Evolutionary conservation across 1,140 invertebrate genomes (phyloP).

Genomic region (Araneus ventricosus): DNA sequence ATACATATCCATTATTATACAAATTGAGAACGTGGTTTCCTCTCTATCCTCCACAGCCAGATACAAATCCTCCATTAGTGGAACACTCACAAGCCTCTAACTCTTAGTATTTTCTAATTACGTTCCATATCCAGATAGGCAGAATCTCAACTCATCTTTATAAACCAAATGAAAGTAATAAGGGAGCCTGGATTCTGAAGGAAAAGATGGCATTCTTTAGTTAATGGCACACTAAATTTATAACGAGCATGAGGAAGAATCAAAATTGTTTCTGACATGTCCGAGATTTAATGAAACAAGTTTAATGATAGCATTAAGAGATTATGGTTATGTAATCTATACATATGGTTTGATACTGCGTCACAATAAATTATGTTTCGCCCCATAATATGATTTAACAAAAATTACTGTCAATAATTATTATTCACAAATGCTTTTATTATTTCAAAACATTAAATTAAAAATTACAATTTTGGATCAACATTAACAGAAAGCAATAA

Average conservation of each 20-base stretch:
- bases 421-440: too few relatives aligned
- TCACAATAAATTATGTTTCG: too few relatives aligned
- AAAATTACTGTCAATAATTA: too few relatives aligned
- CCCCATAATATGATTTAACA: too few relatives aligned
- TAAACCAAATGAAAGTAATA: constrained; percentile 28
- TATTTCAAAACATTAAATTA: too few relatives aligned
- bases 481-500: too few relatives aligned
- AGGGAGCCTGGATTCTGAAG: not conserved
- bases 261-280: constrained; percentile 1
- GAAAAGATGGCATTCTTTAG: constrained; percentile 20
- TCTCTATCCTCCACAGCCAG: not conserved
- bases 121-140: not conserved
- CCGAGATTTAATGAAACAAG: not conserved
- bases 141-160: constrained; percentile 16
- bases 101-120: constrained; percentile 32
- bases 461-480: too few relatives aligned
- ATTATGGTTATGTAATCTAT: not conserved
- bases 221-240: constrained; percentile 7
- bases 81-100: not conserved
- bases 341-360: too few relatives aligned
- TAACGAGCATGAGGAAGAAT: not conserved
- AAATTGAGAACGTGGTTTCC: constrained; percentile 18
- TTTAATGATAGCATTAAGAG: not conserved
- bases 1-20: constrained; percentile 31
- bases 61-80: constrained; percentile 22